A percentile compares a stretch with the other conserved stretches of the same genome.
phyloP scores from a whole-genome alignment of 2,888 invertebrate genomes.

The Eulithis prunata region DNA sequence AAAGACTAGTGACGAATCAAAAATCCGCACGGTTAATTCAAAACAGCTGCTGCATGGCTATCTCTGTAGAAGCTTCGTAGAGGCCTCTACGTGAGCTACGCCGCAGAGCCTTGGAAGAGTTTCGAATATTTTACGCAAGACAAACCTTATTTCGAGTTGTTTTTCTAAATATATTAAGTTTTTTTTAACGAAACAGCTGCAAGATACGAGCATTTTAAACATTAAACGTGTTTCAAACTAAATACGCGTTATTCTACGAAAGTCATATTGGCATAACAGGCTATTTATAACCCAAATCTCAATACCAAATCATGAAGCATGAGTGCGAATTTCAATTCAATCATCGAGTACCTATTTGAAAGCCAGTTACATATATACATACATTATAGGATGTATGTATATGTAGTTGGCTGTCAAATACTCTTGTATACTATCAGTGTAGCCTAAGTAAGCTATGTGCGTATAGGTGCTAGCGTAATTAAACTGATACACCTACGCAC shows the following conservation, averaged over 20 bases:
- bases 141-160: too few relatives aligned
- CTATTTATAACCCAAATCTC: neutral
- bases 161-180: too few relatives aligned
- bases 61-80: constrained; percentile 1
- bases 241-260: neutral
- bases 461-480: neutral
- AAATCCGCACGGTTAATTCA: neutral
- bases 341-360: too few relatives aligned
- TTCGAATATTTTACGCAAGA: neutral
- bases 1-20: too few relatives aligned
- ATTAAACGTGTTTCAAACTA: neutral
- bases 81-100: constrained; percentile 1
- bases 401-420: neutral
- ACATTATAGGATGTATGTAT: too few relatives aligned
- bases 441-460: neutral
- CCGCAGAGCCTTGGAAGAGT: neutral
- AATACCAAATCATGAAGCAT: neutral
- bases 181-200: too few relatives aligned
- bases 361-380: too few relatives aligned
- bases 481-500: neutral
- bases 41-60: neutral
- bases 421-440: too few relatives aligned
- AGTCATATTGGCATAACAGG: neutral
- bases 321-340: too few relatives aligned
- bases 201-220: neutral